Percentiles rank a stretch among this genome's conserved stretches.
Conservation (phyloP, 37 sponge, comb jelly and placozoan genomes). For the Chondrosia reniformis region DNA sequence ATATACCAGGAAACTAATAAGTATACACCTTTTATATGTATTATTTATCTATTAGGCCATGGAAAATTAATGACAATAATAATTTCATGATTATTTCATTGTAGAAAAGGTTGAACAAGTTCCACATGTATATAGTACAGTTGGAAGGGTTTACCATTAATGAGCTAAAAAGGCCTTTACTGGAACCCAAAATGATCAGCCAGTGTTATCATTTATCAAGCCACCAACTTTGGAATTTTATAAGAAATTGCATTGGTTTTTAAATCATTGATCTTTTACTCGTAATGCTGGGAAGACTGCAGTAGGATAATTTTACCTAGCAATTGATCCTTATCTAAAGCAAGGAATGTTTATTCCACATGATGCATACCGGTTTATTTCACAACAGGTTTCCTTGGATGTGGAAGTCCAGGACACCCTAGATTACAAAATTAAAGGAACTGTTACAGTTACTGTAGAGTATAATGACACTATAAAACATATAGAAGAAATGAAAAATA, state of each 20-base stretch:
- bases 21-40: background rate
- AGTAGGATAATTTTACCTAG: conserved; percentile 34
- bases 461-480: no score
- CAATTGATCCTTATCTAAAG: conserved; percentile 27
- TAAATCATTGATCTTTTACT: conserved; percentile 34
- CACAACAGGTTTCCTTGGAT: conserved; percentile 10
- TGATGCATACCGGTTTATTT: conserved; percentile 39
- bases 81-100: no score
- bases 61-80: no score
- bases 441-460: no score
- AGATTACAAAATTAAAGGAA: no score
- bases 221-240: conserved; percentile 27
- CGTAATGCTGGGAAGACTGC: conserved; percentile 16
- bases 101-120: no score
- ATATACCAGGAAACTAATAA: background rate
- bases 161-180: background rate
- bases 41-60: background rate
- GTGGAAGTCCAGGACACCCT: no score
- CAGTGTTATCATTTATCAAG: background rate
- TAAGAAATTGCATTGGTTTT: conserved; percentile 24
- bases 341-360: conserved; percentile 14
- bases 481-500: no score
- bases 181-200: background rate
- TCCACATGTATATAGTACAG: no score
- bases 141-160: conserved; percentile 18